phyloP scores from a whole-genome alignment of 1,140 invertebrate species.

The Ostrea edulis region DNA sequence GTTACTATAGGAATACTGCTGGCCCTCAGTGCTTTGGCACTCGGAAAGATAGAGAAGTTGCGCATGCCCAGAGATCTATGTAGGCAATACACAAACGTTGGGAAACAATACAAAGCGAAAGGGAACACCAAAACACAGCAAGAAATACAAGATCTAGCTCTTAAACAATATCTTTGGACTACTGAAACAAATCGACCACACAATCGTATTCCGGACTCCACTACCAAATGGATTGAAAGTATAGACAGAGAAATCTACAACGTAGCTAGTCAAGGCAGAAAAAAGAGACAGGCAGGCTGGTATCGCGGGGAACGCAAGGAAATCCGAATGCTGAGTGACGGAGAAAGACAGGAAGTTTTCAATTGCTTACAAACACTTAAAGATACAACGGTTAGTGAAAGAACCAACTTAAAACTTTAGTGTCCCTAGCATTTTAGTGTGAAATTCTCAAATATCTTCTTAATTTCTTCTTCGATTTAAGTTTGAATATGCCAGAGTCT shows the following conservation, averaged over 20 bases:
- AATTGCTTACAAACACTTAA: background rate
- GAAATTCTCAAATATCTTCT: background rate
- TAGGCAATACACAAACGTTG: background rate
- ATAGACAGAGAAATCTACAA: constrained; percentile 12
- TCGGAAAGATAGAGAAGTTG: background rate
- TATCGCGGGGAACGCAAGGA: constrained; percentile 4
- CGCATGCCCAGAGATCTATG: background rate
- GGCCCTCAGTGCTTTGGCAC: background rate
- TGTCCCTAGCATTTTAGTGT: too few species aligned
- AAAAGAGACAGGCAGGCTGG: background rate
- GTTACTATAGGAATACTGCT: background rate
- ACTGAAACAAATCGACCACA: background rate
- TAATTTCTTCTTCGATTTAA: background rate
- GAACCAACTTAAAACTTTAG: too few species aligned
- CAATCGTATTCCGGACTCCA: background rate
- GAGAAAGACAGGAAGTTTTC: background rate
- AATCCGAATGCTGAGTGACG: background rate
- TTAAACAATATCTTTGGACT: background rate
- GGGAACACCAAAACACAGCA: constrained; percentile 21
- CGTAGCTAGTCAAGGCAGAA: background rate
- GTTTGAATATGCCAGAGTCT: background rate
- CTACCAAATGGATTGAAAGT: background rate
- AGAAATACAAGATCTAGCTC: background rate
- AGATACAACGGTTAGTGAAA: background rate
- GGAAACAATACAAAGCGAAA: background rate